These are phyloP conservation scores for Alitta virens DNA, from an alignment of 2,888 invertebrate genomes.

Conservation along the genomic window DNA sequence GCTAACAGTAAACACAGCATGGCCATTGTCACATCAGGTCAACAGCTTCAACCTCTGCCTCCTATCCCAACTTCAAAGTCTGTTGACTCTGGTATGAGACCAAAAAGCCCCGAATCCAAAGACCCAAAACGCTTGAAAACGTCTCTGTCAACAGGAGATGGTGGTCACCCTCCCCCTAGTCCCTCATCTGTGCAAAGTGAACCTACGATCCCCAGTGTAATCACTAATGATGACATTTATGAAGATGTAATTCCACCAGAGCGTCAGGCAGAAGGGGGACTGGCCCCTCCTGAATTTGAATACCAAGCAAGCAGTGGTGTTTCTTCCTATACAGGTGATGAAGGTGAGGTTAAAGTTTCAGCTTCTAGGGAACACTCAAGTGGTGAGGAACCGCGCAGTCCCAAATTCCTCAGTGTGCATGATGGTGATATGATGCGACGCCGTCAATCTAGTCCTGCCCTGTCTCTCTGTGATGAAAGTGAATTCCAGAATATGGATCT, in stretches of 20 bases:
- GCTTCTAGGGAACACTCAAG: conserved; percentile 1
- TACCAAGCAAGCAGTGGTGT: conserved; percentile 1
- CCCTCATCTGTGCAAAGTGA: conserved; percentile 20
- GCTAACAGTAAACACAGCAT: conserved; percentile 16
- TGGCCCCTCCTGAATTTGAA: background rate
- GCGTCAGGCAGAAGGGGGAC: background rate
- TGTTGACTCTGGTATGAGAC: background rate
- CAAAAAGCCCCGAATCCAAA: background rate
- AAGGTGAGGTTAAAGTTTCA: background rate
- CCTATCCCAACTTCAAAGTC: background rate
- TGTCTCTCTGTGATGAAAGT: conserved; percentile 32
- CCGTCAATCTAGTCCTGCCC: conserved; percentile 45
- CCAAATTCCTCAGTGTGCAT: conserved; percentile 13
- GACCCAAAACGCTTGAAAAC: background rate
- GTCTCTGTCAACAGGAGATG: background rate
- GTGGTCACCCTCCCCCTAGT: conserved; percentile 8
- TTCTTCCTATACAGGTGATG: background rate
- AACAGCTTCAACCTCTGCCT: background rate
- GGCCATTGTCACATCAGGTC: background rate
- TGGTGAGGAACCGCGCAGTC: background rate
- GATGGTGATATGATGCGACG: conserved; percentile 20
- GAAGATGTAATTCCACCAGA: conserved; percentile 2
- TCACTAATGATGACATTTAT: conserved; percentile 12
- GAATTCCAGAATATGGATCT: conserved; percentile 2
- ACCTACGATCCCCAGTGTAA: conserved; percentile 12